Conservation (phyloP, 2,888 invertebrate genomes). For the Agrochola circellaris region DNA sequence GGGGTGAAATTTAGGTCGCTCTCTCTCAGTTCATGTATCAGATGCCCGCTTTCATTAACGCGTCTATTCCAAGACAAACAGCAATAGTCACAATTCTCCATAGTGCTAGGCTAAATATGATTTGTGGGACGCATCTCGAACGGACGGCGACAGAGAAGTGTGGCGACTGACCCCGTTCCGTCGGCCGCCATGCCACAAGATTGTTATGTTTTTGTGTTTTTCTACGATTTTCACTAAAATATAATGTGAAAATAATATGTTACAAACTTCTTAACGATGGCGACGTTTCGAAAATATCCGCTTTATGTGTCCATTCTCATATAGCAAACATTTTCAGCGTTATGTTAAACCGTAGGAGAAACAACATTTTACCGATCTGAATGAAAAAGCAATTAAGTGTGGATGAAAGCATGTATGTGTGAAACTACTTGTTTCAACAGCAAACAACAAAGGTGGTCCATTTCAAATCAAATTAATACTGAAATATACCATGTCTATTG, state of each 20-base stretch:
- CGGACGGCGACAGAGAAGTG: slow-evolving; percentile 78
- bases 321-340: slow-evolving; percentile 19
- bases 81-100: slow-evolving; percentile 82
- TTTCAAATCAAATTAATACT: slow-evolving; percentile 32
- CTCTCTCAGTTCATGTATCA: slow-evolving; percentile 76
- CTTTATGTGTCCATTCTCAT: slow-evolving; percentile 37
- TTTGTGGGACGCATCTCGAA: slow-evolving; percentile 85
- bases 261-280: slow-evolving; percentile 55
- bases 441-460: slow-evolving; percentile 2
- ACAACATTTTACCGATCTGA: background rate
- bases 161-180: slow-evolving; percentile 82
- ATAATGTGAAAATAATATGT: slow-evolving; percentile 62
- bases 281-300: slow-evolving; percentile 44
- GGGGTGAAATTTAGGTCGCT: slow-evolving; percentile 74
- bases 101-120: slow-evolving; percentile 86
- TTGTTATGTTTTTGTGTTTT: slow-evolving; percentile 68
- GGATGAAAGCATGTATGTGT: background rate
- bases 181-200: slow-evolving; percentile 69
- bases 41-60: slow-evolving; percentile 80
- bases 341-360: background rate
- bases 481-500: slow-evolving; percentile 23
- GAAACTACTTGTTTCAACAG: slow-evolving; percentile 10
- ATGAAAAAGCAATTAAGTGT: slow-evolving; percentile 1
- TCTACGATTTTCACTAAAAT: slow-evolving; percentile 61
- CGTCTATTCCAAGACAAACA: slow-evolving; percentile 84